Base-by-base conservation (phyloP, 2,797 vertebrate species). In the Gymnopithys bicolor region DNA sequence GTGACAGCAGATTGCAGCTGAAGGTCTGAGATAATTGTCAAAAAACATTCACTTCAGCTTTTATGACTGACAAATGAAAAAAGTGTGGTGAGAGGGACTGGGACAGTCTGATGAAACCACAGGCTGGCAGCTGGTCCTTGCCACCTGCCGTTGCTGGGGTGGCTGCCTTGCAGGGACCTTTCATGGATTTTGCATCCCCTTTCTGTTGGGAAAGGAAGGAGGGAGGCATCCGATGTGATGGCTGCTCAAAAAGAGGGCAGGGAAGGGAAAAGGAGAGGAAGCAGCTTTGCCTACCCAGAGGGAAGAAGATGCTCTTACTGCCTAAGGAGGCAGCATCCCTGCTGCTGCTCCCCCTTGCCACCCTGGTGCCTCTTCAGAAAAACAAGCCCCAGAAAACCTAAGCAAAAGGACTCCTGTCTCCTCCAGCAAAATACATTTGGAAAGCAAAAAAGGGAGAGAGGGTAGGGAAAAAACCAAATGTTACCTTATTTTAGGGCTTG, bases 331-430 rank as follows among this genome's bases (percentile, higher is more conserved):
- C 30, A 3, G 52, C 0, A 0, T 16, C 52, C 32, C 19, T 1
- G 2, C 27, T 0, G 0, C 24, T 3, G 2, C 63, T 78, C 45
- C 24, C 53, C 39, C 39, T 62, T 76, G 51, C 41, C 77, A 92
- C 39, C 10, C 18, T 0, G 7, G 66, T 91, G 77, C 87, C 89
- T 69, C 74, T 67, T 77, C 55, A 79, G 58, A 59, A 79, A 85
- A 96, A 89, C 75, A 93, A 94, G 83, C 33, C 19, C n/a, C 24
- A 75, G 69, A 88, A 87, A 94, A 84, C 27, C 80, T 64, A 92
- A 92, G 92, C 78, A 93, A 92, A 95, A 89, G 78, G 84, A 69
- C 62, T 94, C 66, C 21, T 76, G 68, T 79, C 60, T 93, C 73
- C 51, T 73, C 30, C 49, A 91, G 45, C 45, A 79, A 84, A 84